A percentile compares a stretch with the other conserved stretches of the same genome.
Conservation (phyloP, 37 sponge, comb jelly and placozoan species). For the Dysidea cf. avara region DNA sequence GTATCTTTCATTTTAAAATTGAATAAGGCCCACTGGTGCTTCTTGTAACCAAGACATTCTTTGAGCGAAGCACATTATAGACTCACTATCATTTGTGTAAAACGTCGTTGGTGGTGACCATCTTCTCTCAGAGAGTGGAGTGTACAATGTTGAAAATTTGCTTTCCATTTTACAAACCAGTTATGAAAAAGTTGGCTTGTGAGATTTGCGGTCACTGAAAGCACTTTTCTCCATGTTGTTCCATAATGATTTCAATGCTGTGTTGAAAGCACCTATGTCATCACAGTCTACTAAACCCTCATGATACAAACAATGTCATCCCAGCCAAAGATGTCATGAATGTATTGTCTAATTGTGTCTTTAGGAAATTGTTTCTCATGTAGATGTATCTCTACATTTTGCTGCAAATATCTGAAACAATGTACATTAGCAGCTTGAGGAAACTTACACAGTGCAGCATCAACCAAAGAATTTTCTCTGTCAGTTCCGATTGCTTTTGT, state of each 20-base stretch:
- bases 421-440: not conserved
- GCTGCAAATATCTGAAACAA: not conserved
- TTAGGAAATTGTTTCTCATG: not conserved
- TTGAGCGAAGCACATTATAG: constrained; percentile 1
- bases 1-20: not conserved
- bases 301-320: not conserved
- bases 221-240: not conserved
- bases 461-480: not conserved
- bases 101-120: not conserved
- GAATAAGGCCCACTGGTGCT: constrained; percentile 1
- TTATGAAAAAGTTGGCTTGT: not conserved
- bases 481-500: constrained; percentile 6
- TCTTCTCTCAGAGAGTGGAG: not conserved
- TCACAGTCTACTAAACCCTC: not conserved
- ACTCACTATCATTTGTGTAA: constrained; percentile 9
- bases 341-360: not conserved
- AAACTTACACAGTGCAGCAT: not conserved
- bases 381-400: constrained; percentile 5
- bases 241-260: not conserved
- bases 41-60: not conserved
- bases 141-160: not conserved
- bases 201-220: not conserved
- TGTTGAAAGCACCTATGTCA: not conserved
- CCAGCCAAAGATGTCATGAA: not conserved
- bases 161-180: constrained; percentile 2